Evolutionary conservation across 2,113 vertebrate species (phyloP), one percentile per base, ranked within the genome.

Genomic region (Neolamprologus toae): DNA sequence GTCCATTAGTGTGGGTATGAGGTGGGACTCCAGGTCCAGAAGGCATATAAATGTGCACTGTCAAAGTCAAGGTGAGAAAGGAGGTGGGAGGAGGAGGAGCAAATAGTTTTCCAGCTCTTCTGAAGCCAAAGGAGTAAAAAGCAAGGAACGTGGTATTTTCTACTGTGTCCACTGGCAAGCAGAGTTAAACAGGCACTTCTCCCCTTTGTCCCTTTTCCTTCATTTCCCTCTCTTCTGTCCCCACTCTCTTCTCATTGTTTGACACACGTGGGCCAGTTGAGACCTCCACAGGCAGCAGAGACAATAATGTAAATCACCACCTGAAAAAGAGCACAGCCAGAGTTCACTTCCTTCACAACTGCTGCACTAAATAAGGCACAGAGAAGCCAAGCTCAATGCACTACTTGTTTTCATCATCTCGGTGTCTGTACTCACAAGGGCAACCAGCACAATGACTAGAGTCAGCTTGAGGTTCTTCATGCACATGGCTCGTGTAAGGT

Each of bases 401-500:
- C 45, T 9, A 31, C 0, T 51, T 51, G 45, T 33, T 78, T n/a
- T 51, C 45, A 33, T 47, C 21, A 47, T 78, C 23, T 28, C 16
- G 21, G 7, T 61, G 9, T 9, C n/a, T 16, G 14, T 59, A 98
- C 98, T 98, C 89, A 99, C 97, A 91, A 99, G 94, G 11, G 95
- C 95, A 49, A 97, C 96, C 2, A 99, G 86, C 90, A 97, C 95
- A 83, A 99, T 90, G 81, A 99, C 97, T n/a, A 98, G 54, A 76
- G 98, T 99, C 45, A 99, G 95, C 95, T 99, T 99, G 92, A 99
- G 97, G 95, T 99, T 99, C 96, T 99, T 99, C 98, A 99, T 99
- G 90, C 98, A 99, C 98, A 99, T 99, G 92, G 99, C 98, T 87
- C 98, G 96, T 9, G 99, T 98, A 54, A 99, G 97, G 95, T 99